Evolutionary conservation across 2,113 vertebrate species (phyloP), one percentile per base, ranked within the genome.

Genomic region (Merops nubicus): DNA sequence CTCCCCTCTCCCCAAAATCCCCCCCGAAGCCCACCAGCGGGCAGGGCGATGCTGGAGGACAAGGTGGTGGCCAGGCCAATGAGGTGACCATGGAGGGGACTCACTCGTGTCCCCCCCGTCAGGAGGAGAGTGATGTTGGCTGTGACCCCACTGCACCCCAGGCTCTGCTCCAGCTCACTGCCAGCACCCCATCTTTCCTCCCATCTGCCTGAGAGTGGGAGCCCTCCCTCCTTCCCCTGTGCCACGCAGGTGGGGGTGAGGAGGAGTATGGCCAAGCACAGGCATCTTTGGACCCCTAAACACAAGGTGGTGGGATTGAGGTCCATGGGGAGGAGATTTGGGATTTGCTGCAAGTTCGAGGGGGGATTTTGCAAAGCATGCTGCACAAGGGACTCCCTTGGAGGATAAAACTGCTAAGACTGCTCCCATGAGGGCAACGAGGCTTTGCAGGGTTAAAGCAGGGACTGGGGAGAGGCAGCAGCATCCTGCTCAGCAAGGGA

Each of bases 181-280:
- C 56, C 56, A 29, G 70, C 29, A 1, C 50, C 50, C 63, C 76
- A 12, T n/a, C 57, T 25, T 36, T 12, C 54, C 18, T 77, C 40
- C 70, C 67, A 13, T 1, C 14, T 11, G 9, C 6, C 18, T 2
- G 5, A 13, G 28, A 60, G 29, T 1, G 4, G 12, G 25, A 85
- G 26, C 25, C 74, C 34, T 54, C 33, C 38, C 36, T 73, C n/a
- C n/a, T 17, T 40, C 38, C 51, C 20, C 3, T 2, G 13, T 9
- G 38, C 45, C 34, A 11, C 1, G 4, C 59, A 23, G 33, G 7
- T 0, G 1, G 0, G 5, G 67, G 42, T 0, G 5, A 45, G 31
- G 62, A 74, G 48, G 38, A 74, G 16, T 28, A 33, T 0, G 54
- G 73, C 9, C 53, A 18, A 33, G 29, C 10, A 10, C 48, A 34